Base-by-base conservation (phyloP, 2,888 invertebrate species). In the Nomada lathburiana region DNA sequence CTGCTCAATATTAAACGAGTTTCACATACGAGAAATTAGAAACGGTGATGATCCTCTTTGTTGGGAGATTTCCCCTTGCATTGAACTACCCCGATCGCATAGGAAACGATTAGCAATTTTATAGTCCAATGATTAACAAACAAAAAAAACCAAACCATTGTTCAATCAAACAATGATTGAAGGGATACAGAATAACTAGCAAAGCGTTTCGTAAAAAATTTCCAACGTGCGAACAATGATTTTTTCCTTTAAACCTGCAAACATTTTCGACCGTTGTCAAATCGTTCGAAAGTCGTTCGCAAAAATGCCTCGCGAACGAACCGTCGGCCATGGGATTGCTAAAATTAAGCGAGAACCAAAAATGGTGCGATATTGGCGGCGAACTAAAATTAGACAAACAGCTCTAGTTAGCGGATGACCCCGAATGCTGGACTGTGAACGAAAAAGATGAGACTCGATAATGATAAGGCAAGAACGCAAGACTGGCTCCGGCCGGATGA, bases 391-490 rank as follows among this genome's bases (percentile, higher is more conserved):
- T 81, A 80, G 81, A 76, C 44, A 47, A 50, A 53, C 67, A 50
- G 23, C 59, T 52, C 50, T 70, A 55, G 68, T 77, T 60, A 72
- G 36, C 70, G 67, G 50, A 72, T 84, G 80, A 83, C 80, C 85
- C 85, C 84, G 71, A 74, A 79, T 81, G 52, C 69, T 64, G 50
- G 7, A 47, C 36, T 50, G 42, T 57, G 73, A 47, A 71, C 57
- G 76, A 88, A 89, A 90, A 90, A 84, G 77, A 85, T 73, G 80
- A 89, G 86, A 85, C 75, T 82, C 79, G 62, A 77, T 91, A 88
- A 89, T 88, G 89, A 91, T 89, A 89, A 89, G 89, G 82, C 86
- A 85, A 83, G 84, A 84, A 83, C 86, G 80, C 82, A 70, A 5
- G 75, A 53, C 55, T 64, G 82, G 74, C 82, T 84, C 76, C 80